Conservation (phyloP, 2,888 invertebrate species). For the Ceraclea dissimilis region DNA sequence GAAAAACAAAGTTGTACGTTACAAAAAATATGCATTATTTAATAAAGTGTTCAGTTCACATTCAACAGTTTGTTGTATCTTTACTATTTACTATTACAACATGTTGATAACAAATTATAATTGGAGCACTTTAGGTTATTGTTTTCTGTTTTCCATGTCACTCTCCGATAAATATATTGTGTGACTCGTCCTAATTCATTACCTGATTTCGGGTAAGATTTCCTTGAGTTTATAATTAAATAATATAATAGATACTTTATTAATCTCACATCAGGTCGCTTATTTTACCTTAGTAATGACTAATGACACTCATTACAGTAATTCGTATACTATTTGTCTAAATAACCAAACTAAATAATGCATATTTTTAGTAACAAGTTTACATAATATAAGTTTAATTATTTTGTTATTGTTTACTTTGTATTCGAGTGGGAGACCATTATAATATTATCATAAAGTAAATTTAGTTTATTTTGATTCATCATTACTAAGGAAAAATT, state of each 20-base stretch:
- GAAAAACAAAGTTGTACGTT: too few species aligned
- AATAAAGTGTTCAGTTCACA: not conserved
- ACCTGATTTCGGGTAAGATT: slow-evolving; percentile 25
- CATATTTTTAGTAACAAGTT: slow-evolving; percentile 38
- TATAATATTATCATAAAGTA: slow-evolving; percentile 5
- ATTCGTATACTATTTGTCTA: too few species aligned
- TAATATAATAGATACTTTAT: slow-evolving; percentile 41
- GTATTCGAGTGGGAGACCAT: too few species aligned
- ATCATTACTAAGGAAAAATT: slow-evolving; percentile 50
- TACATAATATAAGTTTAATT: not conserved
- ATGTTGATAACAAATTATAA: too few species aligned
- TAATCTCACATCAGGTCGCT: slow-evolving; percentile 32
- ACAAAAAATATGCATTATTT: slow-evolving; percentile 44
- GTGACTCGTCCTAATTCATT: slow-evolving; percentile 26
- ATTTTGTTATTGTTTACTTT: slow-evolving; percentile 14
- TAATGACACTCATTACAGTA: not conserved
- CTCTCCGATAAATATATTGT: slow-evolving; percentile 25
- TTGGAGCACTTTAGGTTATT: not conserved
- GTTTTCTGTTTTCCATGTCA: slow-evolving; percentile 27
- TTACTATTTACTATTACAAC: too few species aligned
- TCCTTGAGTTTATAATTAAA: slow-evolving; percentile 14
- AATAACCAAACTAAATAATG: slow-evolving; percentile 33
- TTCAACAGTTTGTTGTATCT: too few species aligned
- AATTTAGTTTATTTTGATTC: slow-evolving; percentile 16
- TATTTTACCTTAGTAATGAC: slow-evolving; percentile 46